phyloP scores from a whole-genome alignment of 2,888 invertebrate genomes.

The Drosophila subquinaria region DNA sequence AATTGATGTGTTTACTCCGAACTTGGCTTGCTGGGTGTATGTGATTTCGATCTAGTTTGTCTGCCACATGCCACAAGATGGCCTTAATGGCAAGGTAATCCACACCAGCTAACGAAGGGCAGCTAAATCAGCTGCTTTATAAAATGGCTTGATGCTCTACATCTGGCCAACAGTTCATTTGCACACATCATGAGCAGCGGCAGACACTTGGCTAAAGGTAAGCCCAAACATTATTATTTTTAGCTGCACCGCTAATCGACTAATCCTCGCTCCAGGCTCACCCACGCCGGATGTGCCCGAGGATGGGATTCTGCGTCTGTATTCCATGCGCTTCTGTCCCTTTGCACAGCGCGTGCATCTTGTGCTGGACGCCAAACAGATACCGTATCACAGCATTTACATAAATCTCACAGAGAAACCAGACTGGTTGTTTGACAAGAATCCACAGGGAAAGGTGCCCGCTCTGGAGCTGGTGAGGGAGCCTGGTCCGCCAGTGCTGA shows the following conservation, averaged over 20 bases:
- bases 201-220: constrained; percentile 74
- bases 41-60: not conserved
- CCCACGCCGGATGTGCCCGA: constrained; percentile 87
- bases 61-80: constrained; percentile 1
- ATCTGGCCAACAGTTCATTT: constrained; percentile 40
- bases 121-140: constrained; percentile 21
- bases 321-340: constrained; percentile 94
- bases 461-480: constrained; percentile 89
- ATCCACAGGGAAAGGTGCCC: constrained; percentile 90
- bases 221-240: not conserved
- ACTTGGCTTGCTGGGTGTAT: not conserved
- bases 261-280: constrained; percentile 87
- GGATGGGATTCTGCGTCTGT: constrained; percentile 90
- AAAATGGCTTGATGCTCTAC: constrained; percentile 18
- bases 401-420: constrained; percentile 92
- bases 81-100: constrained; percentile 6
- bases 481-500: constrained; percentile 87
- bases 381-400: constrained; percentile 91
- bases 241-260: not conserved
- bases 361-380: constrained; percentile 92
- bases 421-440: constrained; percentile 91
- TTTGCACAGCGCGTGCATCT: constrained; percentile 92
- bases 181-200: constrained; percentile 71
- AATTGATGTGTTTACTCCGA: no score
- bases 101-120: constrained; percentile 49